Percentiles rank a stretch among this genome's conserved stretches.
These are phyloP conservation scores for Deroplatys truncata DNA, from an alignment of 2,888 invertebrate genomes.

Conservation along the genomic window DNA sequence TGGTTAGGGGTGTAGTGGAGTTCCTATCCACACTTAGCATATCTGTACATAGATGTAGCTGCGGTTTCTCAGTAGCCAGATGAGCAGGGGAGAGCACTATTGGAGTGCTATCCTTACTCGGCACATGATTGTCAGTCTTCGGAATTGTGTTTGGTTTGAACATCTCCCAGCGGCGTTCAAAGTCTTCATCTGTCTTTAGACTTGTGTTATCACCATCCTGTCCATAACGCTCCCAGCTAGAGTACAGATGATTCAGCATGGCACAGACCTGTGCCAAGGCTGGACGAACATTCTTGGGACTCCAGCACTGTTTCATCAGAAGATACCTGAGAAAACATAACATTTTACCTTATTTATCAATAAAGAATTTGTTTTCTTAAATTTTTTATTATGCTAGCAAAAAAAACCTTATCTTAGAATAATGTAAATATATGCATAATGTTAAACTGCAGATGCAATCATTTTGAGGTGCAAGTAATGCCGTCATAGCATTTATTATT, in stretches of 20 bases:
- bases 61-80: neutral
- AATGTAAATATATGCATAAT: too few relatives aligned
- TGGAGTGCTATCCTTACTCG: neutral
- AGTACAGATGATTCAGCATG: slow-evolving; percentile 47
- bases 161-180: slow-evolving; percentile 70
- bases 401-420: too few relatives aligned
- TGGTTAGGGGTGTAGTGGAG: slow-evolving; percentile 28
- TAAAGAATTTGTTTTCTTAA: too few relatives aligned
- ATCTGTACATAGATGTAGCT: neutral
- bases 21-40: neutral
- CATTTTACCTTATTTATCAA: neutral
- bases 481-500: too few relatives aligned
- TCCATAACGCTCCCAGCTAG: slow-evolving; percentile 34
- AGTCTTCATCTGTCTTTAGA: slow-evolving; percentile 50
- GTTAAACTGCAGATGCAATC: too few relatives aligned
- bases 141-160: slow-evolving; percentile 61
- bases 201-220: slow-evolving; percentile 30
- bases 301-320: slow-evolving; percentile 71
- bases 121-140: slow-evolving; percentile 49
- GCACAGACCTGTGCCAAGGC: slow-evolving; percentile 50
- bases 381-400: too few relatives aligned
- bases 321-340: slow-evolving; percentile 52
- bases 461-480: too few relatives aligned
- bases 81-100: neutral
- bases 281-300: slow-evolving; percentile 46